These are phyloP conservation scores for Mercenaria mercenaria DNA, from an alignment of 1,140 invertebrate genomes.

Conservation along the genomic window DNA sequence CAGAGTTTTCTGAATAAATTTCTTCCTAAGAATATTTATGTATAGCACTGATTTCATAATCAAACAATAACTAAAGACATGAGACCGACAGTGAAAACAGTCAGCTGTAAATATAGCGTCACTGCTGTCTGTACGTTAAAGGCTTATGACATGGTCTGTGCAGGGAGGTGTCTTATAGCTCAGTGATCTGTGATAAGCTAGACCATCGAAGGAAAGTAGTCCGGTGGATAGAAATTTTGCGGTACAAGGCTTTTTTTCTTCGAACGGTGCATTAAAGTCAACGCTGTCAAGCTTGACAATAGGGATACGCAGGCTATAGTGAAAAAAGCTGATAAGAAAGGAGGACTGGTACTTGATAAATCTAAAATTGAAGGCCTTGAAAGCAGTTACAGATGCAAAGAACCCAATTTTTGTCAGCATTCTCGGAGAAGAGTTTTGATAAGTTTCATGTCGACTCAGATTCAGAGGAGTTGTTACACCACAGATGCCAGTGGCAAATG, in stretches of 20 bases:
- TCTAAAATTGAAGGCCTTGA: constrained; percentile 17
- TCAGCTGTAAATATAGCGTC: not conserved
- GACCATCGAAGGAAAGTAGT: not conserved
- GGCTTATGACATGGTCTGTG: not conserved
- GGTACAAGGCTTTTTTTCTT: constrained; percentile 4
- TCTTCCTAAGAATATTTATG: not conserved
- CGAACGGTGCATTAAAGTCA: not conserved
- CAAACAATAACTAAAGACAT: not conserved
- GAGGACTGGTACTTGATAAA: constrained; percentile 30
- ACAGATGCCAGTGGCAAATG: constrained; percentile 32
- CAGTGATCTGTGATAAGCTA: not conserved
- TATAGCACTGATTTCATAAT: not conserved
- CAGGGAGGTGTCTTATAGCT: not conserved
- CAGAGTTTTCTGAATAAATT: not conserved
- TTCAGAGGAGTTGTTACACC: not conserved
- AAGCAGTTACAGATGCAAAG: constrained; percentile 25
- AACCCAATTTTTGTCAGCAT: constrained; percentile 27
- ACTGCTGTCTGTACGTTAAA: not conserved
- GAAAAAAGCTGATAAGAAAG: not conserved
- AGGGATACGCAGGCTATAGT: not conserved
- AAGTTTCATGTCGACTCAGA: not conserved
- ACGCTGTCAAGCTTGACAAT: not conserved
- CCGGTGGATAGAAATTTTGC: constrained; percentile 5
- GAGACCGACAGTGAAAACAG: not conserved
- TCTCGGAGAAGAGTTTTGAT: constrained; percentile 11